phyloP scores from a whole-genome alignment of 2,797 vertebrate species.

The Liparis tanakae region DNA sequence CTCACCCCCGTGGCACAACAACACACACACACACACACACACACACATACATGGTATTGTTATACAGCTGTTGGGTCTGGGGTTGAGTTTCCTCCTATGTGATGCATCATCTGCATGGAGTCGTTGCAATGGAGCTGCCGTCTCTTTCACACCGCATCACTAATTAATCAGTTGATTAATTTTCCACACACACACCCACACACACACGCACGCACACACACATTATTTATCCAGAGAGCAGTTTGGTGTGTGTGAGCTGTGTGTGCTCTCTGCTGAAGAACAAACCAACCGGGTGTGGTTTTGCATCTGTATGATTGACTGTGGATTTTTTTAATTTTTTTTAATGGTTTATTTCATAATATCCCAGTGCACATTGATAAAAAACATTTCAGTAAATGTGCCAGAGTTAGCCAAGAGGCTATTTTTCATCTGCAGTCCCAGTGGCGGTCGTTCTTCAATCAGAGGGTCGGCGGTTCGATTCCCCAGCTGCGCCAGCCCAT shows the following conservation, averaged over 20 bases:
- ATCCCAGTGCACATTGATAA: too few relatives aligned
- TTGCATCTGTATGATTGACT: slow-evolving; percentile 23
- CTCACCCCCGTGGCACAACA: slow-evolving; percentile 55
- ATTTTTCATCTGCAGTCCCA: too few relatives aligned
- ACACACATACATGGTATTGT: slow-evolving; percentile 31
- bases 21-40: slow-evolving; percentile 24
- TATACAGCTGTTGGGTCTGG: slow-evolving; percentile 24
- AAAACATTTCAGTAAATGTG: too few relatives aligned
- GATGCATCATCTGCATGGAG: slow-evolving; percentile 30
- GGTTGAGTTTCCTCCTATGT: not conserved
- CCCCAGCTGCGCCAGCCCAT: too few relatives aligned
- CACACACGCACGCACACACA: slow-evolving; percentile 5
- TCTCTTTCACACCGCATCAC: slow-evolving; percentile 46
- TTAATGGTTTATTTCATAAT: too few relatives aligned
- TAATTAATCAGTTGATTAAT: slow-evolving; percentile 63
- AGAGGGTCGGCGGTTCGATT: too few relatives aligned
- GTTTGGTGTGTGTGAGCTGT: slow-evolving; percentile 17
- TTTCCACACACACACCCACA: slow-evolving; percentile 15
- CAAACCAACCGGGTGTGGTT: slow-evolving; percentile 35
- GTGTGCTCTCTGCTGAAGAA: slow-evolving; percentile 35
- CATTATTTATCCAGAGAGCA: slow-evolving; percentile 14
- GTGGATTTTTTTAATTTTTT: too few relatives aligned
- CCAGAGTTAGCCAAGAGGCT: too few relatives aligned
- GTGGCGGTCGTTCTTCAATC: too few relatives aligned
- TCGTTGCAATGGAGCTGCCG: slow-evolving; percentile 29